Percentiles rank a stretch among this genome's conserved stretches.
Evolutionary conservation across 2,113 vertebrate genomes (phyloP).

Genomic region (Pelusios castaneus): DNA sequence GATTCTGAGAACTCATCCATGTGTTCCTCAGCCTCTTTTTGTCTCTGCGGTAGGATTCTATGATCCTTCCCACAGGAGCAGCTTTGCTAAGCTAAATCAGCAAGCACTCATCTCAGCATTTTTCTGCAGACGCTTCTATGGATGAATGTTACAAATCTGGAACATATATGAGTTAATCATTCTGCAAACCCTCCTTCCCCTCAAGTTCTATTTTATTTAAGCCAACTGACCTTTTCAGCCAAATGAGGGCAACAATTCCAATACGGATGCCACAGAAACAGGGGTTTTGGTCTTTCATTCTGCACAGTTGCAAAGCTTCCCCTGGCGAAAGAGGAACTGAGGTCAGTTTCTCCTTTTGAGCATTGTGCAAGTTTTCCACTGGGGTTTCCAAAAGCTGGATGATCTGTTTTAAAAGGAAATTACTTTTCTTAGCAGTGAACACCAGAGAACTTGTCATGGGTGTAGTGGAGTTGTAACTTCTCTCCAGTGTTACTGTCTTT

Average conservation of each 20-base stretch:
- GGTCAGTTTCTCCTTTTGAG: background rate
- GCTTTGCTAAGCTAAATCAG: background rate
- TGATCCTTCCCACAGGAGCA: too few relatives aligned
- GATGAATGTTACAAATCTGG: background rate
- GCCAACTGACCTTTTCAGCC: background rate
- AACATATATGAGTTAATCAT: background rate
- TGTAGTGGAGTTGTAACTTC: background rate
- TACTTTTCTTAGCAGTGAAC: background rate
- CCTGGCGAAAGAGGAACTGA: background rate
- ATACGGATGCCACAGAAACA: background rate
- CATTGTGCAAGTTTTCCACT: background rate
- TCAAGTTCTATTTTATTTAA: background rate
- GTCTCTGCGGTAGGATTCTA: too few relatives aligned
- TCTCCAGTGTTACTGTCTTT: background rate
- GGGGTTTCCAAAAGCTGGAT: background rate
- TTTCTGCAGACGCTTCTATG: background rate
- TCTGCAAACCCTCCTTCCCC: background rate
- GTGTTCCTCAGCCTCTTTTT: too few relatives aligned
- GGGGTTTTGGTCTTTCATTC: background rate
- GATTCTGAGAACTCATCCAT: too few relatives aligned
- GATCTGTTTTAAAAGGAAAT: background rate
- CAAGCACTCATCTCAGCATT: background rate
- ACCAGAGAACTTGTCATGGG: background rate
- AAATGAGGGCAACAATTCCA: background rate
- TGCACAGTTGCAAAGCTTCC: background rate